phyloP scores from a whole-genome alignment of 2,888 invertebrate genomes.

The Drosophila planitibia region DNA sequence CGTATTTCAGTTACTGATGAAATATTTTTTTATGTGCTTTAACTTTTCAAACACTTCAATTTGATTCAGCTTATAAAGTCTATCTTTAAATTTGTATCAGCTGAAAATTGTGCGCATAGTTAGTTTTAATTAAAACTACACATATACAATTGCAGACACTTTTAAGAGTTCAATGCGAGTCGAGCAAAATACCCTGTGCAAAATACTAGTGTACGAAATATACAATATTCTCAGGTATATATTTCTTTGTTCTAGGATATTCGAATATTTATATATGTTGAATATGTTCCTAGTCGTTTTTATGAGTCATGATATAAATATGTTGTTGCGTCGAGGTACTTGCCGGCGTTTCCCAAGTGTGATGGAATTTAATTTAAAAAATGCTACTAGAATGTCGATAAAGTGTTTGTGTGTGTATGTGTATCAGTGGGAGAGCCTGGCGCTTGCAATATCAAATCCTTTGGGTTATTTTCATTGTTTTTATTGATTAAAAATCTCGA shows the following conservation, averaged over 20 bases:
- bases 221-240: not conserved
- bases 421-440: not conserved
- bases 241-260: not conserved
- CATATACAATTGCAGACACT: not conserved
- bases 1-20: not conserved
- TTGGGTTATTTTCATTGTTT: constrained; percentile 28
- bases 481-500: constrained; percentile 46
- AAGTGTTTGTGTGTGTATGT: not conserved
- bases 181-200: not conserved
- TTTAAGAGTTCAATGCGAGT: not conserved
- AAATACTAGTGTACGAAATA: not conserved
- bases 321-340: constrained; percentile 30
- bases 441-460: constrained; percentile 28
- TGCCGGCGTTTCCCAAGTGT: constrained; percentile 33
- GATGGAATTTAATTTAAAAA: constrained; percentile 60
- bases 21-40: constrained; percentile 5
- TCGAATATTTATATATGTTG: not conserved
- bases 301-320: constrained; percentile 13
- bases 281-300: not conserved
- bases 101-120: not conserved
- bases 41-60: not conserved
- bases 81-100: not conserved
- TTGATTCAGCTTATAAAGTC: not conserved
- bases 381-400: constrained; percentile 24
- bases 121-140: constrained; percentile 25